A percentile compares a stretch with the other conserved stretches of the same genome.
Evolutionary conservation across 2,888 invertebrate genomes (phyloP).

Genomic region (Leptopilina drosophilae): DNA sequence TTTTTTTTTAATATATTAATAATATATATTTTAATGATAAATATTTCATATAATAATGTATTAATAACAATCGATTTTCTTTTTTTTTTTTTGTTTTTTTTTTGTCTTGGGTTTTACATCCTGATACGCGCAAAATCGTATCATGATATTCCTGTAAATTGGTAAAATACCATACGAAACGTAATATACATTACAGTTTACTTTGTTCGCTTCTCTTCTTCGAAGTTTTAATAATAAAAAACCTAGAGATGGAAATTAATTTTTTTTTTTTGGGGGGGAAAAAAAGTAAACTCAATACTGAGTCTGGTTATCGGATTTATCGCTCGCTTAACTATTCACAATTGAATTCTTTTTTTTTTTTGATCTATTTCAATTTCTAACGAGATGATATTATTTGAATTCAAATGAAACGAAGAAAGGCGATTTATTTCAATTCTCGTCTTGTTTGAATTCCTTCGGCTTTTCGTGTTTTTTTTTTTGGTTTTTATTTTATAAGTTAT

Average conservation of each 20-base stretch:
- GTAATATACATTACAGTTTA: constrained; percentile 80
- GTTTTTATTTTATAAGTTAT: neutral
- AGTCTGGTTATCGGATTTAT: constrained; percentile 52
- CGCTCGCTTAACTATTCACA: constrained; percentile 67
- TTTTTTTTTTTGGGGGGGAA: neutral
- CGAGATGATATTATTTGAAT: constrained; percentile 29
- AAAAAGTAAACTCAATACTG: constrained; percentile 22
- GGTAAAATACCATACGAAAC: constrained; percentile 82
- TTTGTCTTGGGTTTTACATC: constrained; percentile 59
- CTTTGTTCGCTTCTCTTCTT: constrained; percentile 50
- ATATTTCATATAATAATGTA: constrained; percentile 73
- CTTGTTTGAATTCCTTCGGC: constrained; percentile 29
- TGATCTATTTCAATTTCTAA: constrained; percentile 50
- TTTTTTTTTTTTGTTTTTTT: too few species aligned
- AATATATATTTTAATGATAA: constrained; percentile 69
- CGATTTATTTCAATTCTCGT: constrained; percentile 21
- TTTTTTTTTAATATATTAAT: constrained; percentile 59
- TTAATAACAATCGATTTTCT: constrained; percentile 70
- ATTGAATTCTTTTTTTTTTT: constrained; percentile 48
- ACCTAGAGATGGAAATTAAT: constrained; percentile 19
- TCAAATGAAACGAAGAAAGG: constrained; percentile 46
- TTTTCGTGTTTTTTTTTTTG: neutral
- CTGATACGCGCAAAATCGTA: constrained; percentile 56
- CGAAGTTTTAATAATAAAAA: constrained; percentile 9
- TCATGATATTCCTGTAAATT: constrained; percentile 62